Percentiles rank a stretch among this genome's conserved stretches.
Conservation (phyloP, 2,113 vertebrate genomes). For the Saimiri boliviensis region DNA sequence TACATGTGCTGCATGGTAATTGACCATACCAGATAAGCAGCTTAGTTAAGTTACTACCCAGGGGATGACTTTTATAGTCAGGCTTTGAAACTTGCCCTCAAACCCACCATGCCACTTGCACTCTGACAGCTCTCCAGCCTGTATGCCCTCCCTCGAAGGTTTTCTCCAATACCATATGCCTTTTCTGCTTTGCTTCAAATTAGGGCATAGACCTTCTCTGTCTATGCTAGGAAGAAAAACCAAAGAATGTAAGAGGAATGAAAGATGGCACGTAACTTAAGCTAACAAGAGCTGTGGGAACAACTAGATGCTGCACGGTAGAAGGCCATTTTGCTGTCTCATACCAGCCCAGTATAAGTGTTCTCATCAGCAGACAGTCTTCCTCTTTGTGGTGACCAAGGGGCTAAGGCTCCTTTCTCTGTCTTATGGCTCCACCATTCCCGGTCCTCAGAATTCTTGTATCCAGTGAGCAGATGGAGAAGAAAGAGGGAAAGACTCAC, state of each 20-base stretch:
- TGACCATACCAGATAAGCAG: not conserved
- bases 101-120: too few relatives aligned
- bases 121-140: not conserved
- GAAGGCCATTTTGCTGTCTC: not conserved
- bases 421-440: not conserved
- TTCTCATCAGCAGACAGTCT: not conserved
- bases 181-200: not conserved
- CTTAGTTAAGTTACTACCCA: not conserved
- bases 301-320: not conserved
- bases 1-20: not conserved
- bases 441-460: not conserved
- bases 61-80: not conserved
- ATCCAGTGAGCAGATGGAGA: not conserved
- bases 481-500: not conserved
- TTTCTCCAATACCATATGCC: not conserved
- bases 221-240: not conserved
- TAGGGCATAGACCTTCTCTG: not conserved
- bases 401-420: not conserved
- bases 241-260: not conserved
- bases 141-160: accelerated
- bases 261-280: not conserved
- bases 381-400: not conserved
- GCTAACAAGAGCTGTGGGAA: not conserved
- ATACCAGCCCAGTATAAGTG: accelerated
- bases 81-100: not conserved